A percentile compares a stretch with the other conserved stretches of the same genome.
These are phyloP conservation scores for Pomacea maculata DNA, from an alignment of 1,140 invertebrate genomes.

Conservation along the genomic window DNA sequence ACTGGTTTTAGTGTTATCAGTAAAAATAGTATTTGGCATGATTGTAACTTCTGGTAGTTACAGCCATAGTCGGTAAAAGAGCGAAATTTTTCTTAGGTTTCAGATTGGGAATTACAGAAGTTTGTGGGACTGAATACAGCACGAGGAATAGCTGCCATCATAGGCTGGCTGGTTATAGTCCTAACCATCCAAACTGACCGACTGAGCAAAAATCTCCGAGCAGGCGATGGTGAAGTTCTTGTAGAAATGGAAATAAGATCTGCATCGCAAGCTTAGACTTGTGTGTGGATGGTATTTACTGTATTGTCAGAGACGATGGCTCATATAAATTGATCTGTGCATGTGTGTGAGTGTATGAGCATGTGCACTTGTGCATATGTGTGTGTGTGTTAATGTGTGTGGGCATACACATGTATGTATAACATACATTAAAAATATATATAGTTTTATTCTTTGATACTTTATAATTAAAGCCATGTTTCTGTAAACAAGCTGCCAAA, in stretches of 20 bases:
- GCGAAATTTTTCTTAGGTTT: slow-evolving; percentile 17
- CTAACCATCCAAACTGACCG: slow-evolving; percentile 43
- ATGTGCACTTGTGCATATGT: not conserved
- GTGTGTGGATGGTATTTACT: not conserved
- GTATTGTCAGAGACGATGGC: not conserved
- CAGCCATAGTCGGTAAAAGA: no score
- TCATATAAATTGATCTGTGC: not conserved
- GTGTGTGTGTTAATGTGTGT: not conserved
- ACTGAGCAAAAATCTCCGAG: slow-evolving; percentile 42
- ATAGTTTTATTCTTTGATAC: no score
- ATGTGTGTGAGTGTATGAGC: not conserved
- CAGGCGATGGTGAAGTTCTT: slow-evolving; percentile 42
- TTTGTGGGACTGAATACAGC: slow-evolving; percentile 45
- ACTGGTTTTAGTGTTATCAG: no score
- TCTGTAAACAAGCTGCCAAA: not conserved
- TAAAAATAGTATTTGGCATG: no score
- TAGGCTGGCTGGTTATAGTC: slow-evolving; percentile 48
- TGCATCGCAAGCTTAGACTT: slow-evolving; percentile 29
- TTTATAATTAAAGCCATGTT: no score
- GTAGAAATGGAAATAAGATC: slow-evolving; percentile 29
- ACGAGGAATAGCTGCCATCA: slow-evolving; percentile 36
- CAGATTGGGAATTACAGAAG: slow-evolving; percentile 24
- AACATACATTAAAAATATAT: not conserved
- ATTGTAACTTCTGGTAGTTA: no score
- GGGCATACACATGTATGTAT: not conserved